Conservation (phyloP, 2,113 vertebrate genomes). For the Noturus placidus region DNA sequence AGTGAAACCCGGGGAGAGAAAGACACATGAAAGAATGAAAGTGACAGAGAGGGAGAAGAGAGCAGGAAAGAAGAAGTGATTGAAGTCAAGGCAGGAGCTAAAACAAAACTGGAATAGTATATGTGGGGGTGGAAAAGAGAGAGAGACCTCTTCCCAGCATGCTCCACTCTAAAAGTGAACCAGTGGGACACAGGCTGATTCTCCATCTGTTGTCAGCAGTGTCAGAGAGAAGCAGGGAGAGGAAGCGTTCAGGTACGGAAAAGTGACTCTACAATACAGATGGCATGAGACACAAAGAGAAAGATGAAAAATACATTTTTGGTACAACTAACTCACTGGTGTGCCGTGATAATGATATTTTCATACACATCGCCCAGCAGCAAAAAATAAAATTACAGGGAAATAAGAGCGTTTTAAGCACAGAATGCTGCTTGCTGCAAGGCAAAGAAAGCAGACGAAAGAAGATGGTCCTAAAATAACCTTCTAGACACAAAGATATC, state of each 20-base stretch:
- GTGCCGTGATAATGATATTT: background rate
- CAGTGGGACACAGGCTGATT: slow-evolving; percentile 72
- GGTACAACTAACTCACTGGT: background rate
- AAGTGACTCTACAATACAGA: background rate
- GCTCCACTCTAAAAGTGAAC: slow-evolving; percentile 69
- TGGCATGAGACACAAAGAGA: background rate
- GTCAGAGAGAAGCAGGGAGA: slow-evolving; percentile 25
- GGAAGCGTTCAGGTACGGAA: slow-evolving; percentile 27
- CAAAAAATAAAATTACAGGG: slow-evolving; percentile 17
- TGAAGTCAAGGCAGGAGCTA: background rate
- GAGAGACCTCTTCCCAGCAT: slow-evolving; percentile 61
- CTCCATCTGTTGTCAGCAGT: slow-evolving; percentile 68
- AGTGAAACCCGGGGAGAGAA: slow-evolving; percentile 10
- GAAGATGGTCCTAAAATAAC: slow-evolving; percentile 46
- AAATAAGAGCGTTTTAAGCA: slow-evolving; percentile 29
- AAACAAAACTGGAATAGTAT: background rate
- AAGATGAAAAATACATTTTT: background rate
- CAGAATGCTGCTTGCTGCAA: background rate
- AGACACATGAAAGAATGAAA: slow-evolving; percentile 32
- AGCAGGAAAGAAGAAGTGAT: slow-evolving; percentile 14
- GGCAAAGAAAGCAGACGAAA: slow-evolving; percentile 18
- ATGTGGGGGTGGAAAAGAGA: slow-evolving; percentile 53
- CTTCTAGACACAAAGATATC: background rate
- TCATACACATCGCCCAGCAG: background rate
- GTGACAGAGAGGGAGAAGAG: slow-evolving; percentile 1